Base-by-base conservation (phyloP, 2,113 vertebrate species). In the Elanoides forficatus region DNA sequence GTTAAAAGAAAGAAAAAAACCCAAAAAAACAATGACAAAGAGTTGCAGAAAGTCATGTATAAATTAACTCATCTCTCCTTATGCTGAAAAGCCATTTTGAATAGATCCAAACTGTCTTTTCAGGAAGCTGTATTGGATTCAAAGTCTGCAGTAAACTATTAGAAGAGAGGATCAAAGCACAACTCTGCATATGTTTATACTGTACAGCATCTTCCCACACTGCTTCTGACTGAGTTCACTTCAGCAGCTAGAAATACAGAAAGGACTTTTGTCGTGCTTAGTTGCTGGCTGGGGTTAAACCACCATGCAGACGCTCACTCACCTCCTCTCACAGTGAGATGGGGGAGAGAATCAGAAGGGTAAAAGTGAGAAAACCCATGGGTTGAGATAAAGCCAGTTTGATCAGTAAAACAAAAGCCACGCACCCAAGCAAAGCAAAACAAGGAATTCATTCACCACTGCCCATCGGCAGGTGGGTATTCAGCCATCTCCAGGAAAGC, bases 91-190 rank as follows among this genome's bases (percentile, higher is more conserved):
- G 59, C 59, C 47, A 55, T 19, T 66, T 2, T 80, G 73, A 87
- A 48, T 22, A 68, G 65, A 75, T 38, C 22, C 67, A 90, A 70
- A 48, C 15, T 73, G 92, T 25, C 73, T 50, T 60, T 89, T 26
- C 70, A 59, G 84, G 65, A 74, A 76, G 45, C 30, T 73, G 20
- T 4, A 23, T 11, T 13, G 80, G 34, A 80, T 17, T 27, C 45
- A 76, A 76, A 82, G 67, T 15, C 82, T 80, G 85, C 92, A 88
- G 42, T 36, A 50, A 80, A 36, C n/a, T 62, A 17, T 23, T 4
- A 81, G 48, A 29, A 96, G 42, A 50, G 16, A 60, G 27, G 82
- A 96, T 89, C 80, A 94, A 95, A 93, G 88, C 81, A 72, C 36
- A 85, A 5, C 52, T 19, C 80, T 32, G 59, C 5, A 1, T 5